Evolutionary conservation across 1,140 invertebrate species (phyloP), one percentile per base, ranked within the genome.

Genomic region (Leptinotarsa defecta): DNA sequence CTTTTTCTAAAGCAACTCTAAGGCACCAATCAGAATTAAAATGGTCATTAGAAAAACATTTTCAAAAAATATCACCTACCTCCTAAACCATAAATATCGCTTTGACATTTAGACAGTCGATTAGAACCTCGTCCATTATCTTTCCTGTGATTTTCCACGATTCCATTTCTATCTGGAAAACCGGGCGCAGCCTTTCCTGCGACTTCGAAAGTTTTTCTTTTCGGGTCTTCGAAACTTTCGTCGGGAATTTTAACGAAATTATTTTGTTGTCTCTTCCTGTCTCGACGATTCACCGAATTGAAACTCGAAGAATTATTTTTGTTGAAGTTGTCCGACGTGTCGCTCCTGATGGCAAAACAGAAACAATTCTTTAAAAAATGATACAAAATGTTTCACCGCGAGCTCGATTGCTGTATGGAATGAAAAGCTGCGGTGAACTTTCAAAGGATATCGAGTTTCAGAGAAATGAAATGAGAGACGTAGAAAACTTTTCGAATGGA

Each of bases 301-400:
- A 15, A 75, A 63, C 20, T 71, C n/a, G 27, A 22, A 19, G 69
- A 34, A 64, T 43, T 63, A 27, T 71, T 71, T 65, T 70, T 67
- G 43, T 68, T 49, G 64, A 11, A 15, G 63, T 67, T 68, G 20
- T 57, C 15, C 24, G 68, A 61, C 63, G 65, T 74, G 52, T 74
- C 73, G 22, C 65, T 74, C 52, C 52, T 57, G 49, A n/a, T 13
- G 52, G 52, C 52, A 57, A n/a, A 57, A 57, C 13, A 57, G 17
- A 57, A n/a, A 34, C 34, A 34, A 34, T 34, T 34, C 34, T 34
- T 34, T 11, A 34, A 34, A 34, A 34, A 8, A 8, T 34, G 6
- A 11, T 8, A 34, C 34, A 34, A 34, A 34, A 34, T 11, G 1
- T 34, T 34, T 34, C 34, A 34, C 34, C 34, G 34, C 34, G 34